A percentile compares a stretch with the other conserved stretches of the same genome.
Evolutionary conservation across 2,888 invertebrate species (phyloP).

Genomic region (Artemia sp.): DNA sequence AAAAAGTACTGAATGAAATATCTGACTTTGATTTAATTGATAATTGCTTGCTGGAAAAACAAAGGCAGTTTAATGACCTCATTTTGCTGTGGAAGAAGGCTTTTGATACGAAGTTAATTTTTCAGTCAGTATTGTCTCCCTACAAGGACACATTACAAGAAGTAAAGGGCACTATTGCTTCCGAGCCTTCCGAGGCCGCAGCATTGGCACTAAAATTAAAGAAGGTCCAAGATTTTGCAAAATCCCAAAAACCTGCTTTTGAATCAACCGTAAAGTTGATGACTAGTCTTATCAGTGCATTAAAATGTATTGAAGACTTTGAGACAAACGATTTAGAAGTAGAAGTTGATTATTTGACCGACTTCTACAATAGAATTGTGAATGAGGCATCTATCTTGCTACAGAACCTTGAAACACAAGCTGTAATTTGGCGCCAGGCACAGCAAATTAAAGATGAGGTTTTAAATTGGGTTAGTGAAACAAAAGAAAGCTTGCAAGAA

Average conservation of each 20-base stretch:
- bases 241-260: slow-evolving; percentile 52
- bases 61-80: slow-evolving; percentile 52
- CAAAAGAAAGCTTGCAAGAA: slow-evolving; percentile 54
- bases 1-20: slow-evolving; percentile 55
- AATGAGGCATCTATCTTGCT: slow-evolving; percentile 52
- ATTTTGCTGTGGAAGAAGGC: slow-evolving; percentile 56
- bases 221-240: slow-evolving; percentile 53
- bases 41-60: slow-evolving; percentile 52
- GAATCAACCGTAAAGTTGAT: slow-evolving; percentile 62
- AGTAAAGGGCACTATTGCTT: slow-evolving; percentile 44
- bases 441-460: slow-evolving; percentile 68
- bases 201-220: slow-evolving; percentile 45
- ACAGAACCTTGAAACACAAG: slow-evolving; percentile 67
- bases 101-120: slow-evolving; percentile 50
- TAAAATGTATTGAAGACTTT: slow-evolving; percentile 48
- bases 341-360: slow-evolving; percentile 29
- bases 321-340: slow-evolving; percentile 36
- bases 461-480: slow-evolving; percentile 63
- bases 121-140: slow-evolving; percentile 50
- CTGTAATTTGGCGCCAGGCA: slow-evolving; percentile 82
- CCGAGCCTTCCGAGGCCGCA: slow-evolving; percentile 41
- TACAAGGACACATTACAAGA: slow-evolving; percentile 47
- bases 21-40: slow-evolving; percentile 64
- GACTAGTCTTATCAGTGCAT: slow-evolving; percentile 49
- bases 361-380: slow-evolving; percentile 27